Evolutionary conservation across 2,113 vertebrate genomes (phyloP).

Genomic region (Neodon shergylaensis): DNA sequence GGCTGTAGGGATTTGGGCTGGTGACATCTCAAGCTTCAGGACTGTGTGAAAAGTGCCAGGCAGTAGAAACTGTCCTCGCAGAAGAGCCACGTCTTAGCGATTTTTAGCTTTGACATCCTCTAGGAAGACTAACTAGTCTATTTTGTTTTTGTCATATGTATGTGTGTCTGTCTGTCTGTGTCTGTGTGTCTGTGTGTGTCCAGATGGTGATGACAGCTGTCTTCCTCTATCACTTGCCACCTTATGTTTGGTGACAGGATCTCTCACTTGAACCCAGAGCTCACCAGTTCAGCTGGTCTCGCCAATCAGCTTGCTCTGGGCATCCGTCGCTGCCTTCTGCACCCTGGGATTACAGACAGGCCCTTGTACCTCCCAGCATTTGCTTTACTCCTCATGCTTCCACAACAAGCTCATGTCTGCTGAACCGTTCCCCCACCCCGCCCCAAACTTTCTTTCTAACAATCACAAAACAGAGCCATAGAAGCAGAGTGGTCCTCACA

Average conservation of each 20-base stretch:
- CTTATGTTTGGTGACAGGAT: not conserved
- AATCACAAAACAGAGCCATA: not conserved
- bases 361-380: not conserved
- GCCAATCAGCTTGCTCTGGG: not conserved
- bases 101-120: not conserved
- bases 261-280: not conserved
- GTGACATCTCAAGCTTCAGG: not conserved
- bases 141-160: not conserved
- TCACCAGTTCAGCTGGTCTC: not conserved
- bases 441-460: not conserved
- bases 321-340: not conserved
- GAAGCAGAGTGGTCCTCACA: not conserved
- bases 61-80: not conserved
- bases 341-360: not conserved
- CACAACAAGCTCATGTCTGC: not conserved
- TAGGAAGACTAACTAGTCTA: no score
- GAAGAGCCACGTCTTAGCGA: not conserved
- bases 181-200: not conserved
- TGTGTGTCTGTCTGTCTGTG: not conserved
- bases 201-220: not conserved
- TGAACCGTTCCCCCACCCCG: not conserved
- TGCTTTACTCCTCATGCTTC: no score
- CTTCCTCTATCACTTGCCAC: not conserved
- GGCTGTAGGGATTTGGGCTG: not conserved
- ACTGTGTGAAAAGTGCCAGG: not conserved